Percentiles rank a stretch among this genome's conserved stretches.
phyloP scores from a whole-genome alignment of 2,113 vertebrate species.

The Seriola aureovittata region DNA sequence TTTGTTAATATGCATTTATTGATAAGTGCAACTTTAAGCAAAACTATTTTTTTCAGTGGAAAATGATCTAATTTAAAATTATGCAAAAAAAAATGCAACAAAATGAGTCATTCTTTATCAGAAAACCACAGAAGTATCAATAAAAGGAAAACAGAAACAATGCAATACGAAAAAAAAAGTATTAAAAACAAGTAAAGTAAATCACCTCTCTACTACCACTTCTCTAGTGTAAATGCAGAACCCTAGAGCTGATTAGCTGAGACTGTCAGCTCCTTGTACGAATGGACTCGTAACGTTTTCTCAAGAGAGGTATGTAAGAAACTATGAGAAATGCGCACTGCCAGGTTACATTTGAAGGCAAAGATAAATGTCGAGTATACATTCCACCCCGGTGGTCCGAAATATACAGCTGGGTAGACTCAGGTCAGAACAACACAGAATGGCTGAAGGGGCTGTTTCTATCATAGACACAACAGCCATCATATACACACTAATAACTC shows the following conservation, averaged over 20 bases:
- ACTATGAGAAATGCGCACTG: background rate
- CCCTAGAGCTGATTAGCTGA: conserved; percentile 7
- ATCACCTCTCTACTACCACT: background rate
- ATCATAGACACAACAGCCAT: conserved; percentile 32
- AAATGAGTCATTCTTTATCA: background rate
- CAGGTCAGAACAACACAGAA: conserved; percentile 33
- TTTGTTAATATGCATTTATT: background rate
- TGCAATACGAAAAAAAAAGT: background rate
- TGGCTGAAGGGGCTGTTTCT: conserved; percentile 14
- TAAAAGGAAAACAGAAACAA: background rate
- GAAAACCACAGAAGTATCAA: background rate
- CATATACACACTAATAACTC: conserved; percentile 31
- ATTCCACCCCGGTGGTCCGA: conserved; percentile 43
- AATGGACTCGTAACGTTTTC: conserved; percentile 10
- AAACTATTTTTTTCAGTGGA: background rate
- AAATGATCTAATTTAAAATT: too few species aligned
- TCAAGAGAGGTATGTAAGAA: conserved; percentile 6
- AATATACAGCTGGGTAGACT: conserved; percentile 46
- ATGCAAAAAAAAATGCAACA: too few species aligned
- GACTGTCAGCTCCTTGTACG: background rate
- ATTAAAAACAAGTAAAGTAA: background rate
- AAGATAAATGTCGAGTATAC: conserved; percentile 28
- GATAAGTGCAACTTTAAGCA: background rate
- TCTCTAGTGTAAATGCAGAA: too few species aligned
- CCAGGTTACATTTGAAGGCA: background rate